Conservation (phyloP, 2,888 invertebrate genomes). For the Lasius fuliginosus region DNA sequence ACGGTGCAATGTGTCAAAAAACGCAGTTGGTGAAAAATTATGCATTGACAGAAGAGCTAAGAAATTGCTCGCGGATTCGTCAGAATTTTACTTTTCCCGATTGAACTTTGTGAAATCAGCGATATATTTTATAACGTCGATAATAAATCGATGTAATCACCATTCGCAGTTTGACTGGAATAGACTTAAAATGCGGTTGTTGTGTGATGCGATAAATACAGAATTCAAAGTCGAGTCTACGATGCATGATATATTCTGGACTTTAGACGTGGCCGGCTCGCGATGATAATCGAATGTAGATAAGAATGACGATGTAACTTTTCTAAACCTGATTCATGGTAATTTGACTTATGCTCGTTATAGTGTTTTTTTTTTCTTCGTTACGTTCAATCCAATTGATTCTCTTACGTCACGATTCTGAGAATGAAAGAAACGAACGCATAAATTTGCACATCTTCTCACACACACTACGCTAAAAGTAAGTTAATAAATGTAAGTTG, state of each 20-base stretch:
- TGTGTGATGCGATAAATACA: neutral
- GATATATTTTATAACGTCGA: neutral
- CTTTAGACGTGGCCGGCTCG: neutral
- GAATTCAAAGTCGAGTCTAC: constrained; percentile 16
- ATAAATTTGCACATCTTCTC: neutral
- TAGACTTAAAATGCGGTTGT: neutral
- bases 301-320: constrained; percentile 19
- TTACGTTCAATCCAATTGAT: neutral
- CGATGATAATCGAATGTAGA: constrained; percentile 24
- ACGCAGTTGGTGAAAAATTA: no score
- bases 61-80: neutral
- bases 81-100: neutral
- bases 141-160: neutral
- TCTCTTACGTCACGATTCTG: neutral
- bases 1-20: no score
- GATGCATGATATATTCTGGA: neutral
- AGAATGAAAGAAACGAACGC: neutral
- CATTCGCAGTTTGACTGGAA: neutral
- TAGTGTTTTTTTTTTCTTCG: no score
- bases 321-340: neutral
- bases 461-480: no score
- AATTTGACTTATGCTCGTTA: neutral
- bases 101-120: neutral
- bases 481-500: neutral
- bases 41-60: neutral